Conservation (phyloP, 2,888 invertebrate genomes). For the Cheilosia vernalis region DNA sequence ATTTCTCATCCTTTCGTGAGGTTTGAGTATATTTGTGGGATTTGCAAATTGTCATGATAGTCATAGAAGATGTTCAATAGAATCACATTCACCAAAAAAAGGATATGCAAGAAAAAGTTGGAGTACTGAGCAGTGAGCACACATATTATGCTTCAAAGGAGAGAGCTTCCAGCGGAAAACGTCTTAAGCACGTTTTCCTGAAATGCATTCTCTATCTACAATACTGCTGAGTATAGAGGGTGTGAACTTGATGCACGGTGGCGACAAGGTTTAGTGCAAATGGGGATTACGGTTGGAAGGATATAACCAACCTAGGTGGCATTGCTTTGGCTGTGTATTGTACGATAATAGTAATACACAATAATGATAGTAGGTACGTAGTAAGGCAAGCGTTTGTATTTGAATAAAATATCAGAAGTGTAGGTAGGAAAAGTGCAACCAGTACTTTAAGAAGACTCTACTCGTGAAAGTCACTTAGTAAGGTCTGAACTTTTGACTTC, state of each 20-base stretch:
- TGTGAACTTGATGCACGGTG: constrained; percentile 70
- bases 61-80: constrained; percentile 23
- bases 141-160: constrained; percentile 29
- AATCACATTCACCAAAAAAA: constrained; percentile 19
- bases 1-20: not conserved
- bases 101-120: constrained; percentile 5
- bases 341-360: not conserved
- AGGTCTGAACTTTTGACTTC: too few species aligned
- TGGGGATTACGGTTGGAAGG: constrained; percentile 45
- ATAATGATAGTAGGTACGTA: not conserved
- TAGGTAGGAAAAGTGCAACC: too few species aligned
- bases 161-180: constrained; percentile 52
- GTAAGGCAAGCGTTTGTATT: too few species aligned
- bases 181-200: constrained; percentile 71
- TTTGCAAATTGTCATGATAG: not conserved
- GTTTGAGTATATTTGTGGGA: not conserved
- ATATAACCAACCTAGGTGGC: constrained; percentile 9
- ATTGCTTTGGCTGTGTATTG: not conserved
- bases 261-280: constrained; percentile 61
- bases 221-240: constrained; percentile 35
- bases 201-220: constrained; percentile 66
- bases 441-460: too few species aligned
- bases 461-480: too few species aligned
- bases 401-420: too few species aligned
- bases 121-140: not conserved